Base-by-base conservation (phyloP, 2,113 vertebrate species). In the Tetrao urogallus region DNA sequence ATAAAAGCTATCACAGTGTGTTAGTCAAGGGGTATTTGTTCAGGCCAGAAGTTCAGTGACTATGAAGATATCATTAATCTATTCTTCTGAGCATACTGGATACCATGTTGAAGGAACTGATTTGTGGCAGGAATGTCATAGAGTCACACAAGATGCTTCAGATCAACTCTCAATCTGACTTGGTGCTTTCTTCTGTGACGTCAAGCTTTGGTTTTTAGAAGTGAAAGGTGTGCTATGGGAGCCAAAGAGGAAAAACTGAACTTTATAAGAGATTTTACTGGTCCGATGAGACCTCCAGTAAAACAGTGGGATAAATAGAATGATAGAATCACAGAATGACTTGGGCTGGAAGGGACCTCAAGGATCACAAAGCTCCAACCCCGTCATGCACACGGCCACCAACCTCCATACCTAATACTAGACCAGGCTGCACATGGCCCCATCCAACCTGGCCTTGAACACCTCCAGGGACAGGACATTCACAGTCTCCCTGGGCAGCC, bases 11-110 rank as follows among this genome's bases (percentile, higher is more conserved):
- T 43, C 20, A n/a, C 38, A 92, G 8, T 61, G 18, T 32, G 25
- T 65, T 72, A 82, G 76, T 65, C 79, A 91, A 70, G 6, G 13
- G 8, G 11, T 73, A 42, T 78, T 93, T 94, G 27, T 79, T 76
- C 54, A 91, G 74, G 66, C 50, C 66, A 75, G 61, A 86, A 81
- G n/a, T 63, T 90, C 42, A 3, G 27, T 61, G 25, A 36, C 34
- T 86, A 18, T 73, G 64, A 89, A 82, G 18, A 21, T 47, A 75
- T 20, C 32, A 86, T 78, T 36, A 87, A 92, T 66, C n/a, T 58
- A 15, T 50, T 84, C 66, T 91, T 43, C 84, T 48, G 63, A 93
- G 57, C 24, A 40, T 72, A 7, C 42, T 87, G 27, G 38, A 40
- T 92, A 16, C 38, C n/a, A 56, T 72, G 32, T 70, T 50, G 79